A percentile compares a stretch with the other conserved stretches of the same genome.
Evolutionary conservation across 30 jellyfish, hydroid and myxozoan species (phyloP).

Genomic region (Clytia hemisphaerica): DNA sequence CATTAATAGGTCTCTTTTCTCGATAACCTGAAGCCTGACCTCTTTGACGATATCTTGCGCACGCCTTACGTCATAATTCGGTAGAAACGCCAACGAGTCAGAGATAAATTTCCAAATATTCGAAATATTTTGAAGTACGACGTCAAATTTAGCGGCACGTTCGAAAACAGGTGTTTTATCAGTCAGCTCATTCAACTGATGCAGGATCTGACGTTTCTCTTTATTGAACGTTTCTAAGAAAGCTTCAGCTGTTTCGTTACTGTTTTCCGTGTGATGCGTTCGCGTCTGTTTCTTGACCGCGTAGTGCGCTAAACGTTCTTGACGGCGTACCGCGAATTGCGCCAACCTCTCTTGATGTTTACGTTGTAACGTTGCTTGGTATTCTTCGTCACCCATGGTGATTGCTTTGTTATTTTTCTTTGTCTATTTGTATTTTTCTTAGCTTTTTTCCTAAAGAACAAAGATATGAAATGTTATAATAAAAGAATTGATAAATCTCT

Average conservation of each 20-base stretch:
- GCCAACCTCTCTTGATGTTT: no score
- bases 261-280: neutral
- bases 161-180: conserved; percentile 22
- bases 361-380: no score
- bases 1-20: conserved; percentile 41
- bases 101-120: conserved; percentile 46
- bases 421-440: no score
- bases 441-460: no score
- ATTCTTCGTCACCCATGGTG: no score
- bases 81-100: conserved; percentile 58
- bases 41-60: conserved; percentile 55
- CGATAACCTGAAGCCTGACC: conserved; percentile 31
- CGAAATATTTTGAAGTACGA: conserved; percentile 25
- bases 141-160: conserved; percentile 41
- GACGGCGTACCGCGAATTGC: conserved; percentile 13
- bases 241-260: conserved; percentile 15
- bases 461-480: no score
- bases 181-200: neutral
- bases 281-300: conserved; percentile 11
- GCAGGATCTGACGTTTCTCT: conserved; percentile 19
- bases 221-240: conserved; percentile 22
- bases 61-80: conserved; percentile 57
- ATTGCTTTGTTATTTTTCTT: no score
- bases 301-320: neutral
- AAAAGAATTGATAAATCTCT: no score